Evolutionary conservation across 1,140 invertebrate species (phyloP).

Genomic region (Tribolium madens): DNA sequence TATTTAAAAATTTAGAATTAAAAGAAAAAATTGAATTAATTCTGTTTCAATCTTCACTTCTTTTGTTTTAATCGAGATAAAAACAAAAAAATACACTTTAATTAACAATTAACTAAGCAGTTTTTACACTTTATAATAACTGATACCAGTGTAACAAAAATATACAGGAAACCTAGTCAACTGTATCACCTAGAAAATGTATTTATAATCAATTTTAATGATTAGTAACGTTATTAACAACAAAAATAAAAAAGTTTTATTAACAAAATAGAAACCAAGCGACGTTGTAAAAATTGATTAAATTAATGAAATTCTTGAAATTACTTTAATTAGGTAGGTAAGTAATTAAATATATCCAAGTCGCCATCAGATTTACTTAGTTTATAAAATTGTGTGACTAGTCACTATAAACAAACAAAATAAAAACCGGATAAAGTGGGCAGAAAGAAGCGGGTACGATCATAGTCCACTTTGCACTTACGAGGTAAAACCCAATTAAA

Average conservation of each 20-base stretch:
- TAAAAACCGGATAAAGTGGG: background rate
- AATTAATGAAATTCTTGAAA: too few relatives aligned
- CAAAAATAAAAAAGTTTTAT: background rate
- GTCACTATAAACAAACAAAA: background rate
- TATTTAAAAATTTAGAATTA: too few relatives aligned
- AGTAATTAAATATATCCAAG: too few relatives aligned
- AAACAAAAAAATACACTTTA: background rate
- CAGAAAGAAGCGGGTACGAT: background rate
- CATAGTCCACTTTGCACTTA: slow-evolving; percentile 9
- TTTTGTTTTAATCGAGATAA: background rate
- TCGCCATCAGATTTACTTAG: too few relatives aligned
- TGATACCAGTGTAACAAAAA: background rate
- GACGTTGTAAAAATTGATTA: too few relatives aligned
- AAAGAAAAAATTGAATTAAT: too few relatives aligned
- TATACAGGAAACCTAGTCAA: background rate
- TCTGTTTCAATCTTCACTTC: too few relatives aligned
- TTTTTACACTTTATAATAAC: background rate
- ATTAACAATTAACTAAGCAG: background rate
- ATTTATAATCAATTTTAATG: background rate
- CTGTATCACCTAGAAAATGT: background rate
- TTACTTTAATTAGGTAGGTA: too few relatives aligned
- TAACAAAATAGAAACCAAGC: background rate
- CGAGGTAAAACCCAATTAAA: background rate
- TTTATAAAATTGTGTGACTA: too few relatives aligned
- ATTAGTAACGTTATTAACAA: background rate